phyloP scores from a whole-genome alignment of 2,113 vertebrate genomes.

The Otus sunia region DNA sequence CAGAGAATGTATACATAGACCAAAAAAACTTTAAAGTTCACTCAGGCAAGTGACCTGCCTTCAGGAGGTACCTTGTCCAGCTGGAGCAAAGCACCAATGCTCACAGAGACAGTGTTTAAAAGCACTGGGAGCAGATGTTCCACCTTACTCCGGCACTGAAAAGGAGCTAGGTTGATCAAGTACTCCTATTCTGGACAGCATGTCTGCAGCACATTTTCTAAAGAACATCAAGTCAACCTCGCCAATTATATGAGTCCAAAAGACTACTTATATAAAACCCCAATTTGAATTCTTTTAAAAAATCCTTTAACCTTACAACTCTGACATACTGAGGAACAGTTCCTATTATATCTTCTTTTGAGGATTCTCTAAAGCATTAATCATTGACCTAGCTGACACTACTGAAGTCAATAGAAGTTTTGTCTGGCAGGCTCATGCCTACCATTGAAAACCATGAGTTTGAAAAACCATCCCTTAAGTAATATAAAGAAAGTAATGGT shows the following conservation, averaged over 20 bases:
- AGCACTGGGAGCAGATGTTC: background rate
- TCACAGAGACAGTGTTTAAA: background rate
- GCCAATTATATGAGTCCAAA: background rate
- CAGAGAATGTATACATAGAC: background rate
- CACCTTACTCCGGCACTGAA: background rate
- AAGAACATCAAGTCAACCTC: background rate
- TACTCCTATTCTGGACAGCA: background rate
- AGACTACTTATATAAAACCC: background rate
- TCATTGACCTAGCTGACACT: background rate
- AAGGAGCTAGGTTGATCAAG: background rate
- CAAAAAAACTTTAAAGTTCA: background rate
- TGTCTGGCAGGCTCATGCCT: background rate
- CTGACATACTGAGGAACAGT: background rate
- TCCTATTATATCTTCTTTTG: background rate
- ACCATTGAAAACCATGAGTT: background rate
- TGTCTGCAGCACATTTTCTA: background rate
- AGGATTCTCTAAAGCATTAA: background rate
- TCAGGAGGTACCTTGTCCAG: background rate
- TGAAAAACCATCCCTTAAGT: background rate
- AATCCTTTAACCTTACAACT: background rate
- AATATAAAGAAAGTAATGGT: background rate
- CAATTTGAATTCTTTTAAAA: background rate
- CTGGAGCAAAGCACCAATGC: background rate
- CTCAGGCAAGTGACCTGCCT: background rate
- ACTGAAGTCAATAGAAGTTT: background rate